Percentiles rank a stretch among this genome's conserved stretches.
Conservation (phyloP, 1,140 invertebrate genomes). For the Eupristina koningsbergeri region DNA sequence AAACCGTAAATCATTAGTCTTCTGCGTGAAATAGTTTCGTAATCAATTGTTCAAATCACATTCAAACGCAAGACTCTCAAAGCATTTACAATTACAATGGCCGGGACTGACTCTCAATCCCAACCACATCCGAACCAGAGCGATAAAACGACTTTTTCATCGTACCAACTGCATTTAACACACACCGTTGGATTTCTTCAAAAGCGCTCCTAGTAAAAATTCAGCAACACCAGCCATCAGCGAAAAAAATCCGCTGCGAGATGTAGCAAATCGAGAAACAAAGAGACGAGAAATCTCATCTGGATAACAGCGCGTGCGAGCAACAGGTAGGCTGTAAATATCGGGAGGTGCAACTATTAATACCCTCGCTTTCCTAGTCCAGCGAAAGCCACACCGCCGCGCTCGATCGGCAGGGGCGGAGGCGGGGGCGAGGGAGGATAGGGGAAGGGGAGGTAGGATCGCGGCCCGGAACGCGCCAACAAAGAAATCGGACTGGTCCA, state of each 20-base stretch:
- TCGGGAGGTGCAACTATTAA: constrained; percentile 29
- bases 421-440: not conserved
- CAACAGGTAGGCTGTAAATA: constrained; percentile 44
- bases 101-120: too few relatives aligned
- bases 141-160: too few relatives aligned
- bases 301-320: not conserved
- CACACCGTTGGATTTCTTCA: too few relatives aligned
- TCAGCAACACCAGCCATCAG: not conserved
- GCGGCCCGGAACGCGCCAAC: constrained; percentile 2
- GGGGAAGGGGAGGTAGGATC: not conserved
- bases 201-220: not conserved
- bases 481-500: constrained; percentile 28
- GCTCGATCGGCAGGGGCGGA: not conserved
- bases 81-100: too few relatives aligned
- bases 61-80: not conserved
- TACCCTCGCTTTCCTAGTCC: not conserved
- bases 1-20: not conserved
- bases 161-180: too few relatives aligned
- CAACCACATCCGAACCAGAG: too few relatives aligned
- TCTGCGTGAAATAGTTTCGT: not conserved
- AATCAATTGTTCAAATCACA: not conserved
- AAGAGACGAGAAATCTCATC: not conserved
- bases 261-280: not conserved
- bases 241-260: too few relatives aligned
- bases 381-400: not conserved